Conservation (phyloP, 2,888 invertebrate species). For the Drosophila siamana region DNA sequence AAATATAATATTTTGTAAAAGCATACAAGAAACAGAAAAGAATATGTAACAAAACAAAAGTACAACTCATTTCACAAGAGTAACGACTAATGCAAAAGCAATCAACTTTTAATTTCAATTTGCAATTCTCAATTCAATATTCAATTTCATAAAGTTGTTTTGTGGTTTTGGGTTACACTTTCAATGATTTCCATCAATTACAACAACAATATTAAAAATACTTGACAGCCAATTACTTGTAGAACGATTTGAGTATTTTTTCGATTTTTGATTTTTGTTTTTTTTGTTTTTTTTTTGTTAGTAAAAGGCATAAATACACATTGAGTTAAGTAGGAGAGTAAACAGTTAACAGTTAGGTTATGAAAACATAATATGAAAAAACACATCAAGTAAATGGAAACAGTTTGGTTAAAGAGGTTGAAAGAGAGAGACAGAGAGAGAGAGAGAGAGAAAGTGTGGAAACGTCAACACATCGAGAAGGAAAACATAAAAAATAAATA, state of each 20-base stretch:
- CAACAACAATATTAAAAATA: conserved; percentile 69
- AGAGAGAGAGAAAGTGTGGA: conserved; percentile 30
- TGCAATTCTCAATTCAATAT: conserved; percentile 36
- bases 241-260: conserved; percentile 16
- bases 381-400: conserved; percentile 42
- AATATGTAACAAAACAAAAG: conserved; percentile 37
- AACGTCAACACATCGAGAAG: conserved; percentile 29
- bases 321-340: conserved; percentile 49
- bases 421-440: conserved; percentile 31
- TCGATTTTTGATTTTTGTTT: conserved; percentile 8
- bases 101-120: conserved; percentile 68
- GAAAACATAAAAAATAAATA: conserved; percentile 5
- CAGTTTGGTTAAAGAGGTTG: conserved; percentile 14
- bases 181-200: conserved; percentile 60
- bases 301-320: conserved; percentile 60
- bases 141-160: conserved; percentile 52
- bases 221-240: conserved; percentile 56
- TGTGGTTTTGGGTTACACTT: conserved; percentile 48
- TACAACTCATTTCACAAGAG: conserved; percentile 73
- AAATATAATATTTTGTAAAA: conserved; percentile 58
- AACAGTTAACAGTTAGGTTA: conserved; percentile 62
- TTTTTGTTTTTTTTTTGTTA: conserved; percentile 19
- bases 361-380: conserved; percentile 48
- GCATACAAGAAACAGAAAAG: conserved; percentile 62
- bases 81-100: conserved; percentile 81